Evolutionary conservation across 2,888 invertebrate genomes (phyloP), one percentile per base, ranked within the genome.

Genomic region (Zaprionus lineosus): DNA sequence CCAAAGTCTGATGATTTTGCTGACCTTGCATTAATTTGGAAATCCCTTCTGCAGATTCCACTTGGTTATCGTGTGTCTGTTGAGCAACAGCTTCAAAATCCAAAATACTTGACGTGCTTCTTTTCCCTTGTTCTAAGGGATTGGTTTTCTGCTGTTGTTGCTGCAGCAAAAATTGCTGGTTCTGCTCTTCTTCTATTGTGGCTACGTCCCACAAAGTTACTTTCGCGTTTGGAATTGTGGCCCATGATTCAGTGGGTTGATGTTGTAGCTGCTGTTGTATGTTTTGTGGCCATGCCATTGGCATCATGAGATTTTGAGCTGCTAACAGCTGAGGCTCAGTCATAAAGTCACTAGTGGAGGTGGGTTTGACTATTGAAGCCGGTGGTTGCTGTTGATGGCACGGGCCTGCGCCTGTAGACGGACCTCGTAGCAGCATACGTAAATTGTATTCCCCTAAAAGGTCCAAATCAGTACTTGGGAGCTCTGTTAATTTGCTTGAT

Each of bases 401-500:
- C 6, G 53, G 71, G 7, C 19, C 14, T 1, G 39, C n/a, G 0
- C 28, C 33, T 8, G 18, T 3, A 12, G 64, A n/a, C 1, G 61
- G 65, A 2, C 87, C 79, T 3, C 78, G 67, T 37, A 88, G 46
- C 50, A 88, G 56, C 84, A 88, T 86, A 18, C 85, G 70, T 21
- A 88, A 74, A 60, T 87, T 87, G 18, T 85, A 81, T 56, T 88
- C 88, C 37, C 84, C 87, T 6, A 88, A 31, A 7, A 88, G 40
- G 18, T 88, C 86, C 14, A 77, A 66, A 12, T 73, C 74, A 15
- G 69, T 62, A 14, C 41, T 47, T 0, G 50, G 58, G 2, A 64
- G 5, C 4, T 61, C 70, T 29, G 44, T 60, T 0, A 52, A 2
- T 19, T 74, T 71, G 29, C n/a, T 43, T 7, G 37, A 1, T 1